Percentiles rank a stretch among this genome's conserved stretches.
Conservation (phyloP, 2,797 vertebrate species). For the Neosilurus hyrtlii region DNA sequence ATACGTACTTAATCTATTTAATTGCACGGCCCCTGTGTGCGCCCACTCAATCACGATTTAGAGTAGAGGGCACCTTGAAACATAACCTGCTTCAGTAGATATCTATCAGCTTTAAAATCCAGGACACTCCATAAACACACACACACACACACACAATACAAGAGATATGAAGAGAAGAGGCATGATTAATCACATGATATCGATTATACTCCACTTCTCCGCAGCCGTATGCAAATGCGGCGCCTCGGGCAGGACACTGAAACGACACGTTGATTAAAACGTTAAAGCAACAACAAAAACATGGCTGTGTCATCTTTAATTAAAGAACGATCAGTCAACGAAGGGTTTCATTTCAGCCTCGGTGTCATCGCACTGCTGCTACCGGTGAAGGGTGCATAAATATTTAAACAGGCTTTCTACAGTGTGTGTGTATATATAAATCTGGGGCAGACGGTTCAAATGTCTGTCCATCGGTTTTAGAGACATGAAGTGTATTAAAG, state of each 20-base stretch:
- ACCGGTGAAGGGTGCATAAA: background rate
- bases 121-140: background rate
- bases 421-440: too few relatives aligned
- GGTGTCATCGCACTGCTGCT: slow-evolving; percentile 50
- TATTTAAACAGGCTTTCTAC: background rate
- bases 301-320: slow-evolving; percentile 66
- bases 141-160: background rate
- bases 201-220: slow-evolving; percentile 52
- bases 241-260: slow-evolving; percentile 58
- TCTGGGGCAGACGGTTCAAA: too few relatives aligned
- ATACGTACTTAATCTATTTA: slow-evolving; percentile 13
- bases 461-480: background rate
- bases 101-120: background rate
- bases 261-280: slow-evolving; percentile 72
- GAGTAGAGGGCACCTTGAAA: slow-evolving; percentile 11
- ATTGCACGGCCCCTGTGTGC: background rate
- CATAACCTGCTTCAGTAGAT: background rate
- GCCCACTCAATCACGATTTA: background rate
- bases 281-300: slow-evolving; percentile 57
- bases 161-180: background rate
- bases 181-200: slow-evolving; percentile 22
- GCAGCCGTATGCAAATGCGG: slow-evolving; percentile 66
- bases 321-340: slow-evolving; percentile 68
- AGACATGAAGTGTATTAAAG: background rate
- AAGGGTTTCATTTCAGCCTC: slow-evolving; percentile 32